Base-by-base conservation (phyloP, 2,888 invertebrate species). In the Antheraea yamamai region DNA sequence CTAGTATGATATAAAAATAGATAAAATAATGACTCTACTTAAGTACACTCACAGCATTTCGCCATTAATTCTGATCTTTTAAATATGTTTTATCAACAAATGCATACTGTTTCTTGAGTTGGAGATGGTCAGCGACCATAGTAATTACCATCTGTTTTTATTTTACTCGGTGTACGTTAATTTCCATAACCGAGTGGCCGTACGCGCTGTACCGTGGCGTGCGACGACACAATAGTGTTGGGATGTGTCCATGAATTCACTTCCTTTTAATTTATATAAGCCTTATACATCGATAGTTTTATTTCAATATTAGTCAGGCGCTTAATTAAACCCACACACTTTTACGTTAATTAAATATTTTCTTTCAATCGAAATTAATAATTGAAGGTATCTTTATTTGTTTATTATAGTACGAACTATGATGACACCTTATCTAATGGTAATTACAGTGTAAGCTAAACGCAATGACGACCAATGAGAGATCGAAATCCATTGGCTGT, bases 141-240 rank as follows among this genome's bases (percentile, higher is more conserved):
- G 86, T 90, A 93, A 93, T 93, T 92, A 90, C 88, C 84, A 83
- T 78, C 84, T 92, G 91, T 93, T 93, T 93, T 93, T 93, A 91
- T 93, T 93, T 92, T 89, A 89, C 89, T 86, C 81, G 82, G 81
- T 85, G 87, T 84, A 87, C 86, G 89, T 89, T 91, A 91, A 92
- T 93, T 92, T 93, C 93, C 93, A 93, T 94, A 92, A 91, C 91
- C 86, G 89, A 93, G 91, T 89, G 87, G 88, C 82, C 84, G 88
- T 83, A 87, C 84, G 91, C 94, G 87, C 87, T 89, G 88, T 93
- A 92, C 88, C 94, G 93, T 93, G 83, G 88, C 88, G 81, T 86
- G 88, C 87, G 83, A 84, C 77, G 76, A 86, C 82, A 85, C 83
- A 77, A 74, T 91, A 93, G 91, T 80, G 92, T 79, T 87, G 92